Base-by-base conservation (phyloP, 2,888 invertebrate genomes). In the Stegophylla sp. region DNA sequence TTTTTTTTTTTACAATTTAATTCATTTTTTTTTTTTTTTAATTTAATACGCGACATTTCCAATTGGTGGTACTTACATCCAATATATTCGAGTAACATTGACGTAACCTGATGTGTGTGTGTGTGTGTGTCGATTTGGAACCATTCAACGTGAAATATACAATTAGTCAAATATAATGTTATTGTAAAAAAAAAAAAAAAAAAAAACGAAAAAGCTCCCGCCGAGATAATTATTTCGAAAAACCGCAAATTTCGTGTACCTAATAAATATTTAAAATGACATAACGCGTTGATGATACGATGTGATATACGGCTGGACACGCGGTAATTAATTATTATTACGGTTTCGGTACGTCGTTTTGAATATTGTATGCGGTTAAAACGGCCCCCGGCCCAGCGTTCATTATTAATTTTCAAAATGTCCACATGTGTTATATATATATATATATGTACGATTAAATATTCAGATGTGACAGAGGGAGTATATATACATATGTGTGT, bases 291-390 rank as follows among this genome's bases (percentile, higher is more conserved):
- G 69, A 77, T 77, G 79, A 69, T 69, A 71, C 56, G 67, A 51
- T 41, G 63, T 79, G 71, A 79, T 71, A 69, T 69, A 61, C 59
- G 79, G 34, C 71, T 59, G 71, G 79, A 67, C 77, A 59, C 51
- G 61, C 71, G 61, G 59, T 79, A 79, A 79, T 79, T 79, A 79
- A 79, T 79, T 79, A 79, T 79, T 79, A 71, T 79, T 79, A 79
- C 79, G 79, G 69, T 79, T 67, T 79, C 48, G 71, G 71, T 71
- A 61, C 79, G 79, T 79, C 79, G 59, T 79, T 79, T 79, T 79
- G 79, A 79, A 79, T 79, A 79, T 79, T 79, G 71, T 79, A 71
- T 71, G 79, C 59, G 79, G 79, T 79, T 79, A 79, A 79, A 79
- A 71, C 69, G 48, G 69, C 69, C 69, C 23, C 69, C 23, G 23